These are phyloP conservation scores for Ashinkailepas kermadecensis DNA, from an alignment of 2,888 invertebrate species.

Conservation along the genomic window DNA sequence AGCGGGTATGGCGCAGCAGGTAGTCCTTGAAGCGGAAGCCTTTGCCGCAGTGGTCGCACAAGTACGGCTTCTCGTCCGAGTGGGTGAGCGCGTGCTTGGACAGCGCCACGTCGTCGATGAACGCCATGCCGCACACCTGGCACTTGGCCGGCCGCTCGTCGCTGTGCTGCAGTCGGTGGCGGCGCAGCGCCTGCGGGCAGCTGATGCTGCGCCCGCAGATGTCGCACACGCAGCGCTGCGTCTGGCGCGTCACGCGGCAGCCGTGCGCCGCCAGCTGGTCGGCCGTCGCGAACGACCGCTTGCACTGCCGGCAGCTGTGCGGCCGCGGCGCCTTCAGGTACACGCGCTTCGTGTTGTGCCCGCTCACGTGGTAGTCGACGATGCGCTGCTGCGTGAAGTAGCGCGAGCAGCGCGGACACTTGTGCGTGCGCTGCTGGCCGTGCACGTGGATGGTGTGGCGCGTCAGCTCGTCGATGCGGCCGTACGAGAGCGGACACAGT, in stretches of 20 bases:
- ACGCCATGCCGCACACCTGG: slow-evolving; percentile 50
- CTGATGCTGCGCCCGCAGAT: slow-evolving; percentile 1
- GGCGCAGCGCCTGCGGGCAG: neutral
- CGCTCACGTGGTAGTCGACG: neutral
- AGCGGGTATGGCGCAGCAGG: neutral
- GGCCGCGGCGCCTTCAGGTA: neutral
- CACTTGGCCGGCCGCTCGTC: slow-evolving; percentile 44
- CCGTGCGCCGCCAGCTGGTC: neutral
- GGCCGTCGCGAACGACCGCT: neutral
- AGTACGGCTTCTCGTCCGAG: neutral
- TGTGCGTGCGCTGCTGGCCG: neutral
- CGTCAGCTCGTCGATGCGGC: neutral
- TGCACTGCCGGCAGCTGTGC: neutral
- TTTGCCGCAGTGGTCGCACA: slow-evolving; percentile 7
- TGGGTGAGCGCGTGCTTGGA: slow-evolving; percentile 45
- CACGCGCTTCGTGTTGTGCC: neutral
- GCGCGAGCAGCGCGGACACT: neutral
- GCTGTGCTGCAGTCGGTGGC: slow-evolving; percentile 23
- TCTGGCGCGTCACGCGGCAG: neutral
- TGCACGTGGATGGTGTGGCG: neutral
- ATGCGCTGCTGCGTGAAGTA: neutral
- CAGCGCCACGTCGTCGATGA: slow-evolving; percentile 42
- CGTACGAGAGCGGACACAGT: neutral
- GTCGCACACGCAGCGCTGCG: neutral
- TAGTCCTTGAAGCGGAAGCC: slow-evolving; percentile 16